Base-by-base conservation (phyloP, 1,140 invertebrate species). In the Danaus melanippus region DNA sequence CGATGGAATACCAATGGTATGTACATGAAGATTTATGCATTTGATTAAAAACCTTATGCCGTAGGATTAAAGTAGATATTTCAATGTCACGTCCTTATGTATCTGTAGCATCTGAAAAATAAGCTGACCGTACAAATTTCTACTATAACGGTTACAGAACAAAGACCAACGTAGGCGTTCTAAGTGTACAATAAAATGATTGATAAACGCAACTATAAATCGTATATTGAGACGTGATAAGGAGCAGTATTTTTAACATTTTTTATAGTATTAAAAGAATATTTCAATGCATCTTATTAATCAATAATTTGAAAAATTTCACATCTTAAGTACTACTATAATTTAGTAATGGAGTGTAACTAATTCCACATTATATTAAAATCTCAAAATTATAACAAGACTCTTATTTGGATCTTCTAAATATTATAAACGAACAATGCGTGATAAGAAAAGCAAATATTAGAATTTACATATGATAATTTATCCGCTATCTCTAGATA, bases 131-230 rank as follows among this genome's bases (percentile, higher is more conserved):
- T 56, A 66, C 63, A 53, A 71, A 71, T 61, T 56, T 71, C 61
- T 68, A 62, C 69, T 64, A 64, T 71, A 71, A 68, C 56, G 55
- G 55, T 10, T 50, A 58, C 52, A 68, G 66, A 68, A 71, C 69
- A 71, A 66, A 71, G 69, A 62, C 60, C 61, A 69, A 62, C 62
- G 76, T 80, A 73, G 77, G 77, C 74, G 77, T 72, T 56, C 67
- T 76, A 71, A 78, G 64, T 72, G 70, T 52, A 75, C 71, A 70
- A 72, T 75, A 71, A 74, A 74, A 71, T 75, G 69, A 75, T 73
- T 70, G 69, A 62, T 50, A 57, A 47, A 64, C 49, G 52, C 50
- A 58, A 47, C 57, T 62, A 66, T 67, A 60, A 53, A 63, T 56
- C 46, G 17, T 69, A 64, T 65, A 64, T 64, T 11, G 45, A 40